Percentiles rank a stretch among this genome's conserved stretches.
These are phyloP conservation scores for Cynoglossus semilaevis DNA, from an alignment of 2,113 vertebrate species.

Conservation along the genomic window DNA sequence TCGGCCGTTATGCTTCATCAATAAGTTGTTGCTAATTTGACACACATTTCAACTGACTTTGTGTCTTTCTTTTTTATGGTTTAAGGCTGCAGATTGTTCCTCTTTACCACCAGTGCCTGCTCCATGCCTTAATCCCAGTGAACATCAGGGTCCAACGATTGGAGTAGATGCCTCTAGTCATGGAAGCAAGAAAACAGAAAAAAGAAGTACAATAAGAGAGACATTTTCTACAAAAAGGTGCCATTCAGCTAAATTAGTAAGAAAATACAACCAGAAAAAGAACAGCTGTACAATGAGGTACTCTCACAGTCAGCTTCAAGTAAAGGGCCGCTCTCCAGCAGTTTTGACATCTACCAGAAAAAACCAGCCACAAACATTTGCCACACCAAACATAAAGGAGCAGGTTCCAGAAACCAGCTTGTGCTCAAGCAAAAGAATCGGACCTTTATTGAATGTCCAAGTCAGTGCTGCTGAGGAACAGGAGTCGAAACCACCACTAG, in stretches of 20 bases:
- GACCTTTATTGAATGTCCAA: background rate
- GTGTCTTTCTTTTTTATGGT: conserved; percentile 11
- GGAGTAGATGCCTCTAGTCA: conserved; percentile 14
- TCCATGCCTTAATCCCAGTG: conserved; percentile 36
- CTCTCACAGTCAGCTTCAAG: conserved; percentile 2
- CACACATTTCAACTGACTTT: background rate
- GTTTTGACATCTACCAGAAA: background rate
- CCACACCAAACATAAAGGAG: background rate
- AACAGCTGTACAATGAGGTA: background rate
- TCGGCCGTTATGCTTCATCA: too few relatives aligned
- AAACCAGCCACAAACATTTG: background rate
- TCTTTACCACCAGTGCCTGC: conserved; percentile 42
- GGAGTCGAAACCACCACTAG: background rate
- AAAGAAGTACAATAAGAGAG: conserved; percentile 25
- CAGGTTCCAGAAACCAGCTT: background rate
- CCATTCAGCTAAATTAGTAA: conserved; percentile 1
- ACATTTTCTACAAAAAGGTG: background rate
- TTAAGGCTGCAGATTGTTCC: conserved; percentile 25
- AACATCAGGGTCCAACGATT: conserved; percentile 16
- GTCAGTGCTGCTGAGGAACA: conserved; percentile 14
- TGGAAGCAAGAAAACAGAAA: conserved; percentile 8
- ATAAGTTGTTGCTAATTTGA: too few relatives aligned
- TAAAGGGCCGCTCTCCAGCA: conserved; percentile 14
- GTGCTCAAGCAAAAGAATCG: background rate
- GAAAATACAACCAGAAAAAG: background rate